phyloP scores from a whole-genome alignment of 1,140 invertebrate species.

The Zaprionus camerounensis region DNA sequence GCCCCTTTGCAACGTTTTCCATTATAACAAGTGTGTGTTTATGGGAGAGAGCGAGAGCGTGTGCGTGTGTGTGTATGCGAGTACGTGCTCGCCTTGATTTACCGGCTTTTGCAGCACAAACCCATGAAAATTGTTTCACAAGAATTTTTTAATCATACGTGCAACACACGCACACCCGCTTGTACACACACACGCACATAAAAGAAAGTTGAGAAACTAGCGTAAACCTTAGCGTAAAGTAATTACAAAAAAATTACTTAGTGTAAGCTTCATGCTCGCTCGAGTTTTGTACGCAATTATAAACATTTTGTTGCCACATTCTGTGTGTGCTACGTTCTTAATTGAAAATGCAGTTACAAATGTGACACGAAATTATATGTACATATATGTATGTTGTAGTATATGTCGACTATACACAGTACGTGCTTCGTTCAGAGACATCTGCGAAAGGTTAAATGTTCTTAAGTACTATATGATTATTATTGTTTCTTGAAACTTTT shows the following conservation, averaged over 20 bases:
- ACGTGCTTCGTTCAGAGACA: background rate
- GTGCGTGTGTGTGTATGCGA: constrained; percentile 26
- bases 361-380: background rate
- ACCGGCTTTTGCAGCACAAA: constrained; percentile 65
- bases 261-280: background rate
- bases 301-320: constrained; percentile 11
- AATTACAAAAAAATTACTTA: constrained; percentile 52
- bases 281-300: constrained; percentile 24
- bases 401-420: no score
- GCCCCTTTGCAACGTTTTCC: background rate
- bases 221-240: constrained; percentile 47
- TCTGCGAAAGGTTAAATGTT: background rate
- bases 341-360: constrained; percentile 5
- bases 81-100: constrained; percentile 63
- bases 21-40: constrained; percentile 34
- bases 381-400: background rate
- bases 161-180: constrained; percentile 17
- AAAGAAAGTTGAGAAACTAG: constrained; percentile 42
- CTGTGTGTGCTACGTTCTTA: background rate
- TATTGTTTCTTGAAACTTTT: background rate
- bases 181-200: background rate
- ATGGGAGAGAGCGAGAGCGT: background rate
- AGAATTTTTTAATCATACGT: constrained; percentile 78
- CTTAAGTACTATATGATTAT: background rate
- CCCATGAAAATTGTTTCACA: constrained; percentile 68